These are phyloP conservation scores for Pseudopodoces humilis DNA, from an alignment of 2,113 vertebrate species.

Conservation along the genomic window DNA sequence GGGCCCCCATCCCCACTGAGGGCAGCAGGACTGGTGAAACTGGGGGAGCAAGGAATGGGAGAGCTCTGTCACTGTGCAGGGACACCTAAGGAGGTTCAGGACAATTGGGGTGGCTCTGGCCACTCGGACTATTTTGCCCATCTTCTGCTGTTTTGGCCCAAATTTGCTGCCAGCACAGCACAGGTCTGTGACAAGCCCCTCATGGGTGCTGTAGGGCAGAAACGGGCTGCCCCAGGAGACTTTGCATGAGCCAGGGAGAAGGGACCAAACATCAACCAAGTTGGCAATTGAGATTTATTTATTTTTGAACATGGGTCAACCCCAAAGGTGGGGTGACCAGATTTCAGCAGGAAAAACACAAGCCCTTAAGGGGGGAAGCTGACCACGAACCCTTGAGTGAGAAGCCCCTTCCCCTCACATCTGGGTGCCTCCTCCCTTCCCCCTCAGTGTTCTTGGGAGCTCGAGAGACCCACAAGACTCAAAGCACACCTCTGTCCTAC, in stretches of 20 bases:
- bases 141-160: neutral
- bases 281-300: neutral
- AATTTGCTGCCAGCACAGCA: neutral
- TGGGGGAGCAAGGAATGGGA: neutral
- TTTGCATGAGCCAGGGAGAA: fast-evolving
- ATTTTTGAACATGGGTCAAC: fast-evolving
- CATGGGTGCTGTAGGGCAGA: neutral
- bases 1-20: neutral
- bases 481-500: neutral
- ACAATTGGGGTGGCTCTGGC: neutral
- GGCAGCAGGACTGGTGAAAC: neutral
- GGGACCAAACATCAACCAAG: neutral
- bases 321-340: neutral
- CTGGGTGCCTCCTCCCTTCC: neutral
- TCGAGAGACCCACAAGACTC: fast-evolving
- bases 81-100: neutral
- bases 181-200: neutral
- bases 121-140: neutral
- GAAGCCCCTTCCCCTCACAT: neutral
- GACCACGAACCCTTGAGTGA: neutral
- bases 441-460: neutral
- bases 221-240: neutral
- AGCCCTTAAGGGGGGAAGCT: neutral
- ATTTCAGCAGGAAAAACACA: neutral
- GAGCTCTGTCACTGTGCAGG: neutral